Base-by-base conservation (phyloP, 2,888 invertebrate species). In the Doris montereyensis region DNA sequence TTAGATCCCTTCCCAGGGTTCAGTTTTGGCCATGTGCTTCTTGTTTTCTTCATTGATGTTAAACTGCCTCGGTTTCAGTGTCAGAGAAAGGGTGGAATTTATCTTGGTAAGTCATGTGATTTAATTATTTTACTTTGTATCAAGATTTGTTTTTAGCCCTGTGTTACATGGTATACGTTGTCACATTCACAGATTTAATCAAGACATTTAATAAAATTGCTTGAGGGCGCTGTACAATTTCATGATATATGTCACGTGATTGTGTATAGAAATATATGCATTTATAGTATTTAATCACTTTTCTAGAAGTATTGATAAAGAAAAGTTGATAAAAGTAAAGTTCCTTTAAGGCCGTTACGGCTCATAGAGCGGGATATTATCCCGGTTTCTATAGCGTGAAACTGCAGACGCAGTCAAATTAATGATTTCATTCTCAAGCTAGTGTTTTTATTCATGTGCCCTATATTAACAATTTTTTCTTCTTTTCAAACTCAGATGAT, bases 1-100 rank as follows among this genome's bases (percentile, higher is more conserved):
- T 81, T 92, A 76, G 93, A 93, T 83, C 93, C 93, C 0, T 92
- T 91, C 82, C 93, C 93, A 0, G 81, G 84, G 3, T 91, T 92
- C n/a, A 91, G 91, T 83, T 92, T 93, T 84, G 93, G 93, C 13
- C 93, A 93, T 86, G 90, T 92, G 57, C 89, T 93, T 8, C 84
- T 92, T 52, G 91, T 93, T 77, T 92, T 93, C 86, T 92, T 91
- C 85, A 85, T 93, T 62, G 92, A 92, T 81, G 81, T 88, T 35
- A 86, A 87, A 62, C 81, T 85, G 32, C 85, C 86, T 21, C 86
- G 85, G 62, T 73, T 81, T 13, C 82, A 85, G 30, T 92, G 92
- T 84, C 85, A 87, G 26, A 81, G 83, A 26, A 85, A 83, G 41
- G 90, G 89, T 1, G 92, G 92, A 34, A 82, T 87, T 26, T 89